phyloP scores from a whole-genome alignment of 2,888 invertebrate species.

The Hemistola chrysoprasaria region DNA sequence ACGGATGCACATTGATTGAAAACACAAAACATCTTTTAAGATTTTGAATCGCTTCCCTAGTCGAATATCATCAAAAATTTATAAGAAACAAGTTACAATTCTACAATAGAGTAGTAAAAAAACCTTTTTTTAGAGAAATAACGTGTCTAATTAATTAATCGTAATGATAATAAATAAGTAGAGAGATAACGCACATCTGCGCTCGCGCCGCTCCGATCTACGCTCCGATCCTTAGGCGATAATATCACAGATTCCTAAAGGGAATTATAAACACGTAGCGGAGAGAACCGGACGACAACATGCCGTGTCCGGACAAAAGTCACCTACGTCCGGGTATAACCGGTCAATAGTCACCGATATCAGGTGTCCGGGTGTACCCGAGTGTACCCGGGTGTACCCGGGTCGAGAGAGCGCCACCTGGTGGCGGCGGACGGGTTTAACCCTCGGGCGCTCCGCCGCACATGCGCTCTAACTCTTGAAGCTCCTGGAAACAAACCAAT shows the following conservation, averaged over 20 bases:
- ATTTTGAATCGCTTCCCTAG: too few species aligned
- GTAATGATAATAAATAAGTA: conserved; percentile 24
- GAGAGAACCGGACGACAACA: too few species aligned
- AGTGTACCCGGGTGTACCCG: conserved; percentile 13
- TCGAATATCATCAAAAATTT: too few species aligned
- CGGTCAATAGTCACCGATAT: conserved; percentile 29
- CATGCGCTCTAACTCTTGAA: conserved; percentile 61
- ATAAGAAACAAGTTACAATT: too few species aligned
- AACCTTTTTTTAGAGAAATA: too few species aligned
- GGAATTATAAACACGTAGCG: conserved; percentile 44
- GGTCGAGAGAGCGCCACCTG: conserved; percentile 10
- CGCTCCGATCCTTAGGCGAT: conserved; percentile 68
- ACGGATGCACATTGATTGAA: too few species aligned
- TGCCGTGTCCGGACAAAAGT: conserved; percentile 8
- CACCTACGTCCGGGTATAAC: conserved; percentile 29
- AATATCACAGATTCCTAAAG: conserved; percentile 78
- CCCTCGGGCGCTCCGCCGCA: conserved; percentile 67
- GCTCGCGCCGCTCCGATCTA: conserved; percentile 13
- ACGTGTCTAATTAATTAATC: not conserved
- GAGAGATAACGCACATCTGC: conserved; percentile 48
- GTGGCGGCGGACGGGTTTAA: conserved; percentile 30
- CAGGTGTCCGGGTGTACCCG: conserved; percentile 24
- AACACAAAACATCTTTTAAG: too few species aligned
- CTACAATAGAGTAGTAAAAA: too few species aligned
- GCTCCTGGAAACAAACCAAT: conserved; percentile 50